phyloP scores from a whole-genome alignment of 2,888 invertebrate species.

The Diabrotica balteata region DNA sequence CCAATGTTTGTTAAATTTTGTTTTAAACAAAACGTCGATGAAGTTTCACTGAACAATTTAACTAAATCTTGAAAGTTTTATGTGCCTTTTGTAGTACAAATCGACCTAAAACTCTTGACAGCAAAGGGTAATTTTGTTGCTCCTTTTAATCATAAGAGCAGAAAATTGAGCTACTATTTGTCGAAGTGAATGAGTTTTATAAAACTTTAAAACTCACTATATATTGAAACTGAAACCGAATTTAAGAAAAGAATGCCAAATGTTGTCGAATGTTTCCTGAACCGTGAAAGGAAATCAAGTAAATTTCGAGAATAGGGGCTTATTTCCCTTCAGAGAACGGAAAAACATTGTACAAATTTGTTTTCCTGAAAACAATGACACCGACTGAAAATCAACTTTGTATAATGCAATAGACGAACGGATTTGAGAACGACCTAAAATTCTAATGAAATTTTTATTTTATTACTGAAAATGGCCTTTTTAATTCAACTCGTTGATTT shows the following conservation, averaged over 20 bases:
- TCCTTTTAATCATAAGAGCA: too few species aligned
- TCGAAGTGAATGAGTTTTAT: too few species aligned
- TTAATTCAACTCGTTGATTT: slow-evolving; percentile 37
- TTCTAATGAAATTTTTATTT: slow-evolving; percentile 39
- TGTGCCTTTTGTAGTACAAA: too few species aligned
- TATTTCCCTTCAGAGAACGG: neutral
- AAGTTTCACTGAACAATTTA: too few species aligned
- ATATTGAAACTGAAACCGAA: neutral
- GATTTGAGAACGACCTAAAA: slow-evolving; percentile 29
- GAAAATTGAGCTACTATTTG: neutral
- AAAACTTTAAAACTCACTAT: too few species aligned
- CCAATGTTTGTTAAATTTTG: too few species aligned
- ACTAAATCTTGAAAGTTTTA: too few species aligned
- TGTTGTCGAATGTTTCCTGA: neutral
- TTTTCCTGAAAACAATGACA: slow-evolving; percentile 27
- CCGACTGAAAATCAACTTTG: slow-evolving; percentile 4
- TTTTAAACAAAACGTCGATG: too few species aligned
- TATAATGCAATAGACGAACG: slow-evolving; percentile 21
- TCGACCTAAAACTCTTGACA: too few species aligned
- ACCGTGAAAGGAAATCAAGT: slow-evolving; percentile 15
- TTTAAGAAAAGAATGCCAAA: neutral
- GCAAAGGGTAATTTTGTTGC: too few species aligned
- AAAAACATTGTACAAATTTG: slow-evolving; percentile 31
- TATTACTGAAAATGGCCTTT: slow-evolving; percentile 30
- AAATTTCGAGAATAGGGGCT: slow-evolving; percentile 11